phyloP scores from a whole-genome alignment of 2,888 invertebrate genomes.

The Parasteatoda lunata region DNA sequence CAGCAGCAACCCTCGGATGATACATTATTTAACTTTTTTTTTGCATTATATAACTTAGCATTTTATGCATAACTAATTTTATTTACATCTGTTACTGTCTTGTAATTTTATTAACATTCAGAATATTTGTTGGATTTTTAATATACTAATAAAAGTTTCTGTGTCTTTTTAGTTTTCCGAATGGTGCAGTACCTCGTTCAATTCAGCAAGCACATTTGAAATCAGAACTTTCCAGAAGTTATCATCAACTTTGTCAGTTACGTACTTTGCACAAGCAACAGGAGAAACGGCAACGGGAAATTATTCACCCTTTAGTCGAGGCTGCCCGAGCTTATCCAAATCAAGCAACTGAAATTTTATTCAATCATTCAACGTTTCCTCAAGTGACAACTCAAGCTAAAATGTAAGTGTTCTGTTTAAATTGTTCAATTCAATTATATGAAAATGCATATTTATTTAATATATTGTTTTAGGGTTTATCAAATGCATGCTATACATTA shows the following conservation, averaged over 20 bases:
- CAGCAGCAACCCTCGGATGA: no score
- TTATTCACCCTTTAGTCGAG: slow-evolving; percentile 73
- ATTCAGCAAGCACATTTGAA: slow-evolving; percentile 64
- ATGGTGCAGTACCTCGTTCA: slow-evolving; percentile 46
- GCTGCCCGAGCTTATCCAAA: slow-evolving; percentile 72
- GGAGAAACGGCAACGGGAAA: slow-evolving; percentile 69
- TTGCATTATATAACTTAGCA: not conserved
- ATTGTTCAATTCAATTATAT: not conserved
- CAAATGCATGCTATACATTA: no score
- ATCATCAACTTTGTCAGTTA: slow-evolving; percentile 75
- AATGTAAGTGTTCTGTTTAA: slow-evolving; percentile 33
- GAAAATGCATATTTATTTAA: no score
- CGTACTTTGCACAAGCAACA: slow-evolving; percentile 71
- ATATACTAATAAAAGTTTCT: slow-evolving; percentile 3
- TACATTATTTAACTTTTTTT: not conserved
- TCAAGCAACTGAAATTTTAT: slow-evolving; percentile 55
- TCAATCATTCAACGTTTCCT: slow-evolving; percentile 39
- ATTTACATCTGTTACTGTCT: not conserved
- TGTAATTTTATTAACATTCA: not conserved
- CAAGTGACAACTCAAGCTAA: slow-evolving; percentile 47
- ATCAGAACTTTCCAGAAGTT: slow-evolving; percentile 76
- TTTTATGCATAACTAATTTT: not conserved
- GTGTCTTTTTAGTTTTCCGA: slow-evolving; percentile 54
- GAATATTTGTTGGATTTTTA: not conserved
- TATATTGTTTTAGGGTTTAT: no score